Base-by-base conservation (phyloP, 2,113 vertebrate genomes). In the Psilopsiagon aymara region DNA sequence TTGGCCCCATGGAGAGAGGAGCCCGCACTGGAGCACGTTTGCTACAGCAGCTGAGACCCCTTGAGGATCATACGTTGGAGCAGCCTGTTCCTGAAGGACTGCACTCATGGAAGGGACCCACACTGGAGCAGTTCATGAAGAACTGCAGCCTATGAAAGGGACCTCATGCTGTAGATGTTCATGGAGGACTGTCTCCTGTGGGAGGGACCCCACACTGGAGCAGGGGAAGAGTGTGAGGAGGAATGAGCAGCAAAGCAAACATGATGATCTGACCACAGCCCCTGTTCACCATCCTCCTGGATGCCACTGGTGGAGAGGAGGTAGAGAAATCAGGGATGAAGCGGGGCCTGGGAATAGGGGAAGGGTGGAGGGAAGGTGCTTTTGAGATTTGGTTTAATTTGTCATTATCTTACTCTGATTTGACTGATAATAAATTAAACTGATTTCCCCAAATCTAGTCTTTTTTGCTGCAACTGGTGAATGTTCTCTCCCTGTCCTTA, bases 1-100 rank as follows among this genome's bases (percentile, higher is more conserved):
- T 9, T 59, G 33, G 20, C 9, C 33, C 57, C 9, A 10, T n/a
- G 57, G 20, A 23, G 20, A n/a, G 57, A n/a, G 57, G 13, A 23
- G 20, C 13, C 9, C 4, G 3, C 0, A 1, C 9, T 59, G 57
- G 33, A n/a, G 33, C 33, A n/a, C 6, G 20, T n/a, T n/a, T 59
- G 57, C 57, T n/a, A 33, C 57, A n/a, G 57, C 13, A 59, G 4
- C 33, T 59, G 33, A 21, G 57, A n/a, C 33, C 4, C 33, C 2
- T 4, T 6, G 19, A 20, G 33, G 21, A 20, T n/a, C 8, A 20
- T 13, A 23, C 13, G 6, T 33, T 59, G 57, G 9, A 59, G 20
- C 33, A n/a, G 57, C 6, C 57, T 59, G 33, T n/a, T 59, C 57
- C 20, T n/a, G 33, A n/a, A 15, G 57, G 57, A n/a, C 57, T 59